Conservation (phyloP, 1,140 invertebrate genomes). For the Drosophila rufa region DNA sequence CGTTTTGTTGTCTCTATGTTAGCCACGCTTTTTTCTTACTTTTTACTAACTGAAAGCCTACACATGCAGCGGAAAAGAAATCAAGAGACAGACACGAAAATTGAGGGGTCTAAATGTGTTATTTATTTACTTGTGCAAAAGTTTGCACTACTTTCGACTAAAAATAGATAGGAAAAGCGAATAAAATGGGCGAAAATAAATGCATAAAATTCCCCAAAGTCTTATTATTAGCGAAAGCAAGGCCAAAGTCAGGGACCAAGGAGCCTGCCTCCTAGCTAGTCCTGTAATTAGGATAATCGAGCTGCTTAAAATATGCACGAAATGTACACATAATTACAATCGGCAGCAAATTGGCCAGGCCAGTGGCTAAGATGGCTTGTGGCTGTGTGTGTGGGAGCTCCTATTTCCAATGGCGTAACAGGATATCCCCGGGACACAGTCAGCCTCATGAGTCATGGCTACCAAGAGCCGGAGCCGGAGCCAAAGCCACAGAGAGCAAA, state of each 20-base stretch:
- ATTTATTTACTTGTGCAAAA: slow-evolving; percentile 35
- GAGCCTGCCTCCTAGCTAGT: slow-evolving; percentile 1
- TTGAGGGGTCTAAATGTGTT: slow-evolving; percentile 17
- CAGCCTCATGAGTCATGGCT: slow-evolving; percentile 25
- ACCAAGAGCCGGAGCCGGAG: neutral
- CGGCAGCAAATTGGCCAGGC: slow-evolving; percentile 58
- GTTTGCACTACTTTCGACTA: slow-evolving; percentile 15
- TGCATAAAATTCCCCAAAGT: neutral
- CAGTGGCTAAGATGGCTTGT: slow-evolving; percentile 1
- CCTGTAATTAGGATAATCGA: slow-evolving; percentile 68
- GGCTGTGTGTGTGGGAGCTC: slow-evolving; percentile 21
- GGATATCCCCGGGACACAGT: slow-evolving; percentile 40
- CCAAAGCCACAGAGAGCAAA: slow-evolving; percentile 27
- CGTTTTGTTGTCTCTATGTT: slow-evolving; percentile 8
- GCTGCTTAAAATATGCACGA: slow-evolving; percentile 65
- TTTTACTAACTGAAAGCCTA: slow-evolving; percentile 22
- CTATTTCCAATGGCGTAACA: slow-evolving; percentile 49
- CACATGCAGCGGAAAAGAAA: slow-evolving; percentile 15
- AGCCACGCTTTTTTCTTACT: neutral
- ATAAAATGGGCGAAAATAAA: neutral
- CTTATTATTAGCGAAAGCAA: neutral
- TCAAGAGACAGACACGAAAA: slow-evolving; percentile 15
- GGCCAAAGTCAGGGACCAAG: neutral
- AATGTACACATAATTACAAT: slow-evolving; percentile 57
- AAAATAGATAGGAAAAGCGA: slow-evolving; percentile 26